Evolutionary conservation across 2,888 invertebrate species (phyloP).

Genomic region (Epinotia brunnichana): DNA sequence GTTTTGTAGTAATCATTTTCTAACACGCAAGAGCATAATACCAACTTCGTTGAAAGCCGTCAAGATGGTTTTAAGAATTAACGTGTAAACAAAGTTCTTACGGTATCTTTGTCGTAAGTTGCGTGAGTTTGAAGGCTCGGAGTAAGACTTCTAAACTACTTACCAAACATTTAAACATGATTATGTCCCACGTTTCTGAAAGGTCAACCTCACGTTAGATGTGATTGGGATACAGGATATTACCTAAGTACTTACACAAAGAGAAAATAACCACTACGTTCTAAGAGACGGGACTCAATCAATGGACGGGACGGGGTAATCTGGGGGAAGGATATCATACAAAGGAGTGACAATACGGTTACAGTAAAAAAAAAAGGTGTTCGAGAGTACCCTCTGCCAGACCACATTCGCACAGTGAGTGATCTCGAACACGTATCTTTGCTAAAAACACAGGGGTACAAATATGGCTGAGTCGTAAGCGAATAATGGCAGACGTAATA

Average conservation of each 20-base stretch:
- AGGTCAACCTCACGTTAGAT: conserved; percentile 13
- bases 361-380: too few relatives aligned
- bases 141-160: conserved; percentile 21
- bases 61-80: conserved; percentile 26
- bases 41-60: conserved; percentile 7
- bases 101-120: conserved; percentile 22
- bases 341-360: too few relatives aligned
- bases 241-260: neutral
- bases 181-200: conserved; percentile 6
- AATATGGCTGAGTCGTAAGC: too few relatives aligned
- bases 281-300: too few relatives aligned
- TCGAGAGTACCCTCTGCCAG: too few relatives aligned
- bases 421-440: too few relatives aligned
- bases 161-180: conserved; percentile 17
- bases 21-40: neutral
- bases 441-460: too few relatives aligned
- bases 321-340: too few relatives aligned
- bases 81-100: conserved; percentile 22
- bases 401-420: too few relatives aligned
- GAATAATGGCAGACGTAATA: too few relatives aligned
- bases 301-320: too few relatives aligned
- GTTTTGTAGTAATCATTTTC: neutral
- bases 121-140: conserved; percentile 22
- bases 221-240: neutral
- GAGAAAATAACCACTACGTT: too few relatives aligned